Percentiles rank a stretch among this genome's conserved stretches.
phyloP scores from a whole-genome alignment of 1,140 invertebrate species.

The Parapsyche elsis region DNA sequence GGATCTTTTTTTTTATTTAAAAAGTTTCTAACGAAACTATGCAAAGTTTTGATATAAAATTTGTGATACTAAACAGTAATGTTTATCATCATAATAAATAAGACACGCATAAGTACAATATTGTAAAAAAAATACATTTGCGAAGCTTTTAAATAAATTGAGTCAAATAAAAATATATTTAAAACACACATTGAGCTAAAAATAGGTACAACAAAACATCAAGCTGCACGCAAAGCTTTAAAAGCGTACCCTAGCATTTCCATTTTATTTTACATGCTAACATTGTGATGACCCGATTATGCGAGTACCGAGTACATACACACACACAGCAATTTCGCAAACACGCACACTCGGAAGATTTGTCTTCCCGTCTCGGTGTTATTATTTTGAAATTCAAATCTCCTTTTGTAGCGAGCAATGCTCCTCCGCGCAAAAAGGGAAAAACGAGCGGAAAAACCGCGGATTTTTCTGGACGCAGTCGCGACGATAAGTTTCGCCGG shows the following conservation, averaged over 20 bases:
- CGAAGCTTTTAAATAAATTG: too few relatives aligned
- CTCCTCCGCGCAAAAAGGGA: conserved; percentile 3
- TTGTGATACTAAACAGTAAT: too few relatives aligned
- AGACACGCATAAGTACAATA: too few relatives aligned
- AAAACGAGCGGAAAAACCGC: conserved; percentile 42
- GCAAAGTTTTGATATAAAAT: too few relatives aligned
- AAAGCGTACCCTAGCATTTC: not conserved
- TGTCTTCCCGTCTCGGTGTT: conserved; percentile 19
- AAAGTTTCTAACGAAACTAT: too few relatives aligned
- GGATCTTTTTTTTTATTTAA: too few relatives aligned
- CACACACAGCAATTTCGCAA: not conserved
- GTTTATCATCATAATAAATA: too few relatives aligned
- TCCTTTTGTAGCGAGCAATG: not conserved
- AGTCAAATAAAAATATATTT: too few relatives aligned
- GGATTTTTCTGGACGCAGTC: conserved; percentile 18
- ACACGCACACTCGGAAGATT: not conserved
- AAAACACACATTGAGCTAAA: too few relatives aligned
- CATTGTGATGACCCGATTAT: conserved; percentile 1
- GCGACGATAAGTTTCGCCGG: conserved; percentile 23
- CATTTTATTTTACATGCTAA: conserved; percentile 1
- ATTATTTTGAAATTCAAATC: conserved; percentile 51
- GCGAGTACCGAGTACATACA: not conserved
- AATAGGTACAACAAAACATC: too few relatives aligned
- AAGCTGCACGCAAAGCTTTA: too few relatives aligned
- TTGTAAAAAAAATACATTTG: too few relatives aligned